phyloP scores from a whole-genome alignment of 2,888 invertebrate genomes.

The Philopedon plagiatum region DNA sequence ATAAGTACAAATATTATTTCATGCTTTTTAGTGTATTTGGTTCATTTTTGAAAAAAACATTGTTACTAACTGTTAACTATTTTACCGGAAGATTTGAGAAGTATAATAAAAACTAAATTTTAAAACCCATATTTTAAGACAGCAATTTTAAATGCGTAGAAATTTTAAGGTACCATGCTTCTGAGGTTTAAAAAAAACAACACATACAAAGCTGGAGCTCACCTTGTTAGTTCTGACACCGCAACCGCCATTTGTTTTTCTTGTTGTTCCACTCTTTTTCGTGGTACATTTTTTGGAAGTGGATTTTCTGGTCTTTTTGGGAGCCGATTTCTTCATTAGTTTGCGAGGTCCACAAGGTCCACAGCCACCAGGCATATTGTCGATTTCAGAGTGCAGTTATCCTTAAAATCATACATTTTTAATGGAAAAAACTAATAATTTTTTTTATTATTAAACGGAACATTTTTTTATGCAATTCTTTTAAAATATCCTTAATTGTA shows the following conservation, averaged over 20 bases:
- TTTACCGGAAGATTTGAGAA: no score
- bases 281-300: slow-evolving; percentile 5
- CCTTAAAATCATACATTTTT: background rate
- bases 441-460: no score
- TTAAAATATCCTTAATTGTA: no score
- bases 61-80: no score
- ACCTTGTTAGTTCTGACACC: slow-evolving; percentile 4
- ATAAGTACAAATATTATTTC: no score
- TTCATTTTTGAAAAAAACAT: no score
- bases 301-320: slow-evolving; percentile 13
- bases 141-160: no score
- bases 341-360: slow-evolving; percentile 31
- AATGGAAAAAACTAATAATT: background rate
- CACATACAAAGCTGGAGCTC: background rate
- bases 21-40: no score
- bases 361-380: slow-evolving; percentile 37
- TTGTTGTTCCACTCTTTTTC: background rate
- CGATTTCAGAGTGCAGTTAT: slow-evolving; percentile 17
- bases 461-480: no score
- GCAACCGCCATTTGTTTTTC: background rate
- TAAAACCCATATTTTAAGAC: no score
- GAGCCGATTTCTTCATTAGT: slow-evolving; percentile 4
- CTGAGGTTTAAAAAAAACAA: background rate
- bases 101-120: no score
- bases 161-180: background rate